Conservation (phyloP, 2,797 vertebrate species). For the Coregonus ussuriensis region DNA sequence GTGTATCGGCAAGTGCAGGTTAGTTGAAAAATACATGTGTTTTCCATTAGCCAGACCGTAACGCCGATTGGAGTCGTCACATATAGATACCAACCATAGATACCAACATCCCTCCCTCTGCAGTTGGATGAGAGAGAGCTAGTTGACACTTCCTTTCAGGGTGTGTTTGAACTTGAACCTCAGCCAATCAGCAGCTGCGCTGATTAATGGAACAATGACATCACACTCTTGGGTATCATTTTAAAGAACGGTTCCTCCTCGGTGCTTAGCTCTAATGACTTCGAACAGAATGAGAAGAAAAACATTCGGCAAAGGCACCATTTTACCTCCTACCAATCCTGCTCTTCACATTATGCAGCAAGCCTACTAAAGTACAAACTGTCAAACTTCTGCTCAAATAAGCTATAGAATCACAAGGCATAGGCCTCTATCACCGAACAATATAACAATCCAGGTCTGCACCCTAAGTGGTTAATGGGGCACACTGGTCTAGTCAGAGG, state of each 20-base stretch:
- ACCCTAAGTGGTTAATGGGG: not conserved
- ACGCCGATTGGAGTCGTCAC: too few species aligned
- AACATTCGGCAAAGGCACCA: not conserved
- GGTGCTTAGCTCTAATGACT: not conserved
- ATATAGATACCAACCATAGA: too few species aligned
- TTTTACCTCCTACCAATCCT: not conserved
- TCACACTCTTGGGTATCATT: not conserved
- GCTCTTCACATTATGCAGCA: not conserved
- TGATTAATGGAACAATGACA: not conserved
- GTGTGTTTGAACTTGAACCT: not conserved
- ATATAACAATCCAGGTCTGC: not conserved
- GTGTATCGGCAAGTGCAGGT: too few species aligned
- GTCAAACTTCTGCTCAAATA: not conserved
- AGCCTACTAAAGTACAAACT: not conserved
- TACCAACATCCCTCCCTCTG: not conserved
- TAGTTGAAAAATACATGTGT: too few species aligned
- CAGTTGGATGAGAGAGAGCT: not conserved
- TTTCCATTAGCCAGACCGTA: too few species aligned
- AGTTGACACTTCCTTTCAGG: not conserved
- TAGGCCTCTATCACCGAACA: not conserved
- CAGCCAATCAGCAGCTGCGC: not conserved
- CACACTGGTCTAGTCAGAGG: not conserved
- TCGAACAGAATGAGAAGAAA: not conserved
- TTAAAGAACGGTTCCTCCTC: not conserved
- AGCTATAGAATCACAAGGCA: not conserved